Percentiles rank a stretch among this genome's conserved stretches.
These are phyloP conservation scores for Cremastinae sp. DNA, from an alignment of 2,888 invertebrate genomes.

Conservation along the genomic window DNA sequence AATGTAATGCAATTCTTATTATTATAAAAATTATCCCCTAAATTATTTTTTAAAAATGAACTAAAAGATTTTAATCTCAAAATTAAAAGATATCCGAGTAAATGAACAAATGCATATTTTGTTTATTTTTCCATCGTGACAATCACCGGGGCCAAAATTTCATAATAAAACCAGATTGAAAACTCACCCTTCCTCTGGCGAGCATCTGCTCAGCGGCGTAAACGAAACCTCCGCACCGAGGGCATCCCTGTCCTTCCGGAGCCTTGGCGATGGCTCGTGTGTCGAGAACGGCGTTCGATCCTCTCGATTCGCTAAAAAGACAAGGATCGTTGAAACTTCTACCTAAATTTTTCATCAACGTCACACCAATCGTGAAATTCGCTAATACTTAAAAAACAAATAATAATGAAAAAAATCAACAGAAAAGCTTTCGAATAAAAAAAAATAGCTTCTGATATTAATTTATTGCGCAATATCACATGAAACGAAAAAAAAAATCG, in stretches of 20 bases:
- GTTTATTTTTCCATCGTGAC: slow-evolving; percentile 38
- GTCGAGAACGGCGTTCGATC: slow-evolving; percentile 83
- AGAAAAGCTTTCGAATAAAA: slow-evolving; percentile 40
- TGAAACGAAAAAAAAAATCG: slow-evolving; percentile 45
- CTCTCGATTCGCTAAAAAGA: slow-evolving; percentile 72
- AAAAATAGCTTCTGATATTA: slow-evolving; percentile 39
- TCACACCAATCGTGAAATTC: slow-evolving; percentile 26
- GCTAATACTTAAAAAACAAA: not conserved
- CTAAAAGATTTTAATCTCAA: too few species aligned
- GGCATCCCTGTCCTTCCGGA: slow-evolving; percentile 92
- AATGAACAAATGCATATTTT: too few species aligned
- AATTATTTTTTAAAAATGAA: too few species aligned
- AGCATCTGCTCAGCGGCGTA: slow-evolving; percentile 96
- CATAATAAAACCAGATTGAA: too few species aligned
- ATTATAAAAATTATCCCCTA: too few species aligned
- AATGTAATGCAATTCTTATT: too few species aligned
- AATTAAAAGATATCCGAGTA: too few species aligned
- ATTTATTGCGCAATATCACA: slow-evolving; percentile 39
- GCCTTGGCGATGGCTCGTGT: slow-evolving; percentile 89
- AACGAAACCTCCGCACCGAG: slow-evolving; percentile 93
- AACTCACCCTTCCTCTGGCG: slow-evolving; percentile 92
- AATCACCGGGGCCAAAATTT: slow-evolving; percentile 35
- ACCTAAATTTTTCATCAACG: not conserved
- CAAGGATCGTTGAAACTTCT: slow-evolving; percentile 45
- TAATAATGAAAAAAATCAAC: not conserved